These are phyloP conservation scores for Drosophila multiciliata DNA, from an alignment of 2,888 invertebrate species.

Conservation along the genomic window DNA sequence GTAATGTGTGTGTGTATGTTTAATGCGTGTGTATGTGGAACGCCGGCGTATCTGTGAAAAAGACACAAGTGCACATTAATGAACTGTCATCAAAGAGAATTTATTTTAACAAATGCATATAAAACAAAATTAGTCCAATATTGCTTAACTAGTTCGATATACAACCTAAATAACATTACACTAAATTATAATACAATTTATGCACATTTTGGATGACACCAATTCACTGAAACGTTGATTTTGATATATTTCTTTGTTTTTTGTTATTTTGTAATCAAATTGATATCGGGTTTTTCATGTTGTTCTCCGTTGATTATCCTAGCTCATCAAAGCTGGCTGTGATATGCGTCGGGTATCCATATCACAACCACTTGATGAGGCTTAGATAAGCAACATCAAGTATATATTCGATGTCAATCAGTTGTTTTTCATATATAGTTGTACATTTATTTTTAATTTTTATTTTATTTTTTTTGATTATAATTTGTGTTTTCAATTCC, in stretches of 20 bases:
- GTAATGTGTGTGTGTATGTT: constrained; percentile 20
- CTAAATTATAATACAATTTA: background rate
- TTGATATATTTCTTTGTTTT: constrained; percentile 14
- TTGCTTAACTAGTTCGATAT: background rate
- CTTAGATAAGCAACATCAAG: constrained; percentile 85
- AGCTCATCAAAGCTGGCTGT: constrained; percentile 99
- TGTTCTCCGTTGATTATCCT: constrained; percentile 85
- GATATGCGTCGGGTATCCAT: constrained; percentile 91
- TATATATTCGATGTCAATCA: constrained; percentile 42
- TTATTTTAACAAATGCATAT: constrained; percentile 17
- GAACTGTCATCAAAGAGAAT: background rate
- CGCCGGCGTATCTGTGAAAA: constrained; percentile 64
- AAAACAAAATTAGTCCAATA: constrained; percentile 8
- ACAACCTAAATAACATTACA: background rate
- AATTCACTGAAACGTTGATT: constrained; percentile 27
- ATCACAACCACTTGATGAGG: constrained; percentile 95
- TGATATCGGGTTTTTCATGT: constrained; percentile 45
- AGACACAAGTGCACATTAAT: constrained; percentile 51
- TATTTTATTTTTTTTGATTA: background rate
- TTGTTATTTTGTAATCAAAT: background rate
- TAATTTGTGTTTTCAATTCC: constrained; percentile 1
- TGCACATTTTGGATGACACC: constrained; percentile 26
- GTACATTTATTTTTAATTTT: background rate
- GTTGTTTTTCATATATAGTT: background rate
- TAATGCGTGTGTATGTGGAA: constrained; percentile 51